A percentile compares a stretch with the other conserved stretches of the same genome.
Conservation (phyloP, 2,888 invertebrate genomes). For the Phrixothrix hirtus region DNA sequence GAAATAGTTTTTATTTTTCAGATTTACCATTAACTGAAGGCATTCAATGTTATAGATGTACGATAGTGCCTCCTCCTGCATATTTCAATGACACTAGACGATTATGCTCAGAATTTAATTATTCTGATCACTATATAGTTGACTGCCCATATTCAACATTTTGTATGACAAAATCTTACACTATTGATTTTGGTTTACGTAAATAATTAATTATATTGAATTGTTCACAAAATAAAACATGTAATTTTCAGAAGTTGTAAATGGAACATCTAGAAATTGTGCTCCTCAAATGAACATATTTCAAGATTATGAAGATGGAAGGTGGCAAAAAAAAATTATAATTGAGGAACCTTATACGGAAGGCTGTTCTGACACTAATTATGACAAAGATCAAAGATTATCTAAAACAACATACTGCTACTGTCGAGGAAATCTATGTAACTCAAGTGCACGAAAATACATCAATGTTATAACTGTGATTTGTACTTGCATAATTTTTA, state of each 20-base stretch:
- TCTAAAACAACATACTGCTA: conserved; percentile 73
- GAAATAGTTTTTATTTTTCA: conserved; percentile 8
- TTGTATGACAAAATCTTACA: conserved; percentile 77
- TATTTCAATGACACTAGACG: conserved; percentile 65
- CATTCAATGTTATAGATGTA: conserved; percentile 76
- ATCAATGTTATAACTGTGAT: conserved; percentile 42
- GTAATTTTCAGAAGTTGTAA: conserved; percentile 61
- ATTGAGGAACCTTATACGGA: conserved; percentile 73
- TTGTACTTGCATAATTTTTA: conserved; percentile 18
- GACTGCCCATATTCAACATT: conserved; percentile 82
- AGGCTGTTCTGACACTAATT: conserved; percentile 68
- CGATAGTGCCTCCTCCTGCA: conserved; percentile 64
- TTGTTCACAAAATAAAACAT: too few species aligned
- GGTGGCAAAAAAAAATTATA: conserved; percentile 68
- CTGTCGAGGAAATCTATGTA: conserved; percentile 75
- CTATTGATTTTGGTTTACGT: conserved; percentile 68
- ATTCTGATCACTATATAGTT: conserved; percentile 68
- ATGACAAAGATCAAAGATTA: conserved; percentile 66
- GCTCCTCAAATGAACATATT: conserved; percentile 72
- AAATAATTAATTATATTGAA: conserved; percentile 4
- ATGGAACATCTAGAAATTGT: conserved; percentile 70
- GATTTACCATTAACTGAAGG: conserved; percentile 43
- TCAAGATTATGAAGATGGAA: conserved; percentile 64
- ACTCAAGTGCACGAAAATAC: conserved; percentile 55
- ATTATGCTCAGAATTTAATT: conserved; percentile 77